These are phyloP conservation scores for Sphyrna mokarran DNA, from an alignment of 2,113 vertebrate species.

Conservation along the genomic window DNA sequence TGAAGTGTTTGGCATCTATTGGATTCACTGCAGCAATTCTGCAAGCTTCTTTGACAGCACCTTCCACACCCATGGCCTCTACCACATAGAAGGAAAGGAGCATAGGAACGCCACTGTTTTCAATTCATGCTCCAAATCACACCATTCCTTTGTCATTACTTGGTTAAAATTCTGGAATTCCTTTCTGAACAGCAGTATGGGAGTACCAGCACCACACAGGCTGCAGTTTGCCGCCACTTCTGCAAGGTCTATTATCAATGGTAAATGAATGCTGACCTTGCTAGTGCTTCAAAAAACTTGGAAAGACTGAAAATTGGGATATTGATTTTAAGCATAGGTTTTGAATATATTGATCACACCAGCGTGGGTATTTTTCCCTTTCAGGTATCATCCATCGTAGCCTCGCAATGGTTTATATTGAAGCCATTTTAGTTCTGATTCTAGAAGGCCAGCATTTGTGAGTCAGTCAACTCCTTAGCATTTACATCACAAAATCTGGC, in stretches of 20 bases:
- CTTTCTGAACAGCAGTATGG: background rate
- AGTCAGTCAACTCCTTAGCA: background rate
- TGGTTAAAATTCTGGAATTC: background rate
- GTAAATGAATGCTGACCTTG: background rate
- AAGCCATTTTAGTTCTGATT: background rate
- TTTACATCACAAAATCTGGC: background rate
- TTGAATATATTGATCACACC: background rate
- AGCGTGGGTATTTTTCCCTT: background rate
- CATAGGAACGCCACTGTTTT: too few species aligned
- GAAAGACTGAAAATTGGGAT: background rate
- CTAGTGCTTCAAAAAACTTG: background rate
- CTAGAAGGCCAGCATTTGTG: background rate
- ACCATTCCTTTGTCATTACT: background rate
- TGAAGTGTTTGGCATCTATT: too few species aligned
- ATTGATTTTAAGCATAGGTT: background rate
- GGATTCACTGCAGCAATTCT: too few species aligned
- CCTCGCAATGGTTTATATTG: background rate
- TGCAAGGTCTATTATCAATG: background rate
- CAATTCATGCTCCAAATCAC: too few species aligned
- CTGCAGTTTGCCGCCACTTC: background rate
- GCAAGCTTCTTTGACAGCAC: too few species aligned
- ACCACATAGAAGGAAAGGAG: too few species aligned
- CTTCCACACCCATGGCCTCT: too few species aligned
- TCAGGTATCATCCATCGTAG: background rate
- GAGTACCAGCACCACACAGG: background rate